Evolutionary conservation across 2,888 invertebrate genomes (phyloP).

Genomic region (Machimus atricapillus): DNA sequence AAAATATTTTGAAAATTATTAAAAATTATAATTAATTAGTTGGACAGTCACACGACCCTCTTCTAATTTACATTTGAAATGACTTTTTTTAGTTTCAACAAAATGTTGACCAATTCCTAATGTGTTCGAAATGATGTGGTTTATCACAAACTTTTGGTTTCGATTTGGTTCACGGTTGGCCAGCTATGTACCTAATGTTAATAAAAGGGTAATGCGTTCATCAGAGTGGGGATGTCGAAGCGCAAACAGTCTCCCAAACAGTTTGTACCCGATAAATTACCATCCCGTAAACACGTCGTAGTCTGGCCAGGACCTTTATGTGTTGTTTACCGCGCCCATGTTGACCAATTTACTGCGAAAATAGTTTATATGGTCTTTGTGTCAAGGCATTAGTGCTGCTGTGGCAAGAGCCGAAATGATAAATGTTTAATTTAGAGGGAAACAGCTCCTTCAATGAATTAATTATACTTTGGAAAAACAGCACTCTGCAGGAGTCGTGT

Average conservation of each 20-base stretch:
- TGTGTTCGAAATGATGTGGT: background rate
- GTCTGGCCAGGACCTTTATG: background rate
- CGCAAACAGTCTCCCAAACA: background rate
- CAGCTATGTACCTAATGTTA: background rate
- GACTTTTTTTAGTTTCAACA: background rate
- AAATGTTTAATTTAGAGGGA: conserved; percentile 4
- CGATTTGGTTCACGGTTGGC: background rate
- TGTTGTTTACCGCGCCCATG: conserved; percentile 6
- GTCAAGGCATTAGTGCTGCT: background rate
- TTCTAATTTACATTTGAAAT: background rate
- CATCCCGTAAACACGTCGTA: background rate
- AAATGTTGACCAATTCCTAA: background rate
- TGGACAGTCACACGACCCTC: background rate
- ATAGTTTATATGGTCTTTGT: background rate
- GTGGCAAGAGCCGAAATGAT: background rate
- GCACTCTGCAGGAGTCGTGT: background rate
- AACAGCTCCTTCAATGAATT: background rate
- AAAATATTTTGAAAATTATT: too few relatives aligned
- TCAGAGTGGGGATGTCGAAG: background rate
- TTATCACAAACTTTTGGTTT: background rate
- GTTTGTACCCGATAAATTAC: conserved; percentile 8
- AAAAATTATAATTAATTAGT: too few relatives aligned
- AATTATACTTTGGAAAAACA: background rate
- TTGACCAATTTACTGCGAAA: conserved; percentile 7
- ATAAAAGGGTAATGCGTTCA: conserved; percentile 6